Evolutionary conservation across 2,888 invertebrate species (phyloP).

Genomic region (Aproaerema taeniolella): DNA sequence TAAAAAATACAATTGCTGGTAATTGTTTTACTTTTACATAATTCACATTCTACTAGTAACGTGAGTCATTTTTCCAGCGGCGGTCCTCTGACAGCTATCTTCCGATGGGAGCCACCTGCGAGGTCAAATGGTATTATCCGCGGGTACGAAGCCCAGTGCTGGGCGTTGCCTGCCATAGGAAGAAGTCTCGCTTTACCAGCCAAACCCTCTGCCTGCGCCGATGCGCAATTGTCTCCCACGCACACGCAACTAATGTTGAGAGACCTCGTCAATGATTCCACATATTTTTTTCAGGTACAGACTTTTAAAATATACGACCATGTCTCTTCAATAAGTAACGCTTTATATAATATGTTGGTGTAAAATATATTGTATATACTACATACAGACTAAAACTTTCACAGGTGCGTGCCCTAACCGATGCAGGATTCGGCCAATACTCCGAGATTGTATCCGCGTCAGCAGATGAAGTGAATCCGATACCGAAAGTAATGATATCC

Average conservation of each 20-base stretch:
- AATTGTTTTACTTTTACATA: no score
- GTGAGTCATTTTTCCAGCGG: constrained; percentile 35
- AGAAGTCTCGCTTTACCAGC: constrained; percentile 28
- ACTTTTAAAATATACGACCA: no score
- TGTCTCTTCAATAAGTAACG: no score
- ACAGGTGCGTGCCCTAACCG: constrained; percentile 88
- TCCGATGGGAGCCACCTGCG: constrained; percentile 89
- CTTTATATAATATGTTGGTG: neutral
- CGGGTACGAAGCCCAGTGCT: constrained; percentile 85
- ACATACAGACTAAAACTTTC: neutral
- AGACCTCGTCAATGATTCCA: constrained; percentile 76
- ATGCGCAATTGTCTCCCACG: constrained; percentile 62
- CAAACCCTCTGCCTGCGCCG: constrained; percentile 73
- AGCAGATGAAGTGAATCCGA: constrained; percentile 84
- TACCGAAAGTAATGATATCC: constrained; percentile 87
- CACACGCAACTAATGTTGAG: constrained; percentile 77
- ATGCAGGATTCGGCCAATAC: constrained; percentile 84
- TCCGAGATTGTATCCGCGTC: constrained; percentile 78
- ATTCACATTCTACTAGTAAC: no score
- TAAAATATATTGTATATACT: neutral
- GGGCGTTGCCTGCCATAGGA: constrained; percentile 58
- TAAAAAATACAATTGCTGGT: no score
- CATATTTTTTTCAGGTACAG: constrained; percentile 84
- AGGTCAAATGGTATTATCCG: constrained; percentile 85
- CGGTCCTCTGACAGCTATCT: constrained; percentile 76